Base-by-base conservation (phyloP, 2,113 vertebrate genomes). In the Zosterops pallidus region DNA sequence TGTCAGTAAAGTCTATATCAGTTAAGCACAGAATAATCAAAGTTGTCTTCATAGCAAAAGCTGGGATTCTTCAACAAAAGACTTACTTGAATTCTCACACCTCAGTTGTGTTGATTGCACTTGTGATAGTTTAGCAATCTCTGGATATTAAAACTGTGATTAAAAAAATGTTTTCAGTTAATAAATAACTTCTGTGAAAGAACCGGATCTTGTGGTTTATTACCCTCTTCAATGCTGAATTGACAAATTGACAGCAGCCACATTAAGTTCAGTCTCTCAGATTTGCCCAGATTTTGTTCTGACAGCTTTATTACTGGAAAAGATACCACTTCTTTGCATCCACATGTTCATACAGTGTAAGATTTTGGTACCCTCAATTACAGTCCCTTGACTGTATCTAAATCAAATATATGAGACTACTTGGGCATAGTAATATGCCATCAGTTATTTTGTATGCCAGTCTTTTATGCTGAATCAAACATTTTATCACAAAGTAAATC, bases 111-210 rank as follows among this genome's bases (percentile, higher is more conserved):
- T 65, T 49, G 35, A 62, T 87, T 63, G 69, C 44, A 56, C 29
- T 69, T 80, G 83, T 77, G 59, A 67, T 55, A 85, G 81, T 25
- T 53, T n/a, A 94, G 67, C 53, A 20, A 53, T 75, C 83, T 80
- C 78, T 83, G 46, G 39, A 33, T 92, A 71, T 82, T 85, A 83
- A 88, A 65, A 47, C 35, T 89, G 56, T 94, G 76, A 89, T 63
- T 28, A 25, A 49, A 56, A 87, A 85, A 74, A 64, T 31, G 26
- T 79, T 89, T 95, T 68, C 52, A 39, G 41, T 88, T 83, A 98
- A 98, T 98, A 98, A 98, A 98, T 62, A 72, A 81, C 17, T 90
- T 68, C 25, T 42, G 39, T 72, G 77, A 81, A 87, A 85, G 44
- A 60, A 90, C 15, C 2, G 2, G 24, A 26, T 25, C 50, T 17